Evolutionary conservation across 2,888 invertebrate species (phyloP).

Genomic region (Pristionchus arcanus): DNA sequence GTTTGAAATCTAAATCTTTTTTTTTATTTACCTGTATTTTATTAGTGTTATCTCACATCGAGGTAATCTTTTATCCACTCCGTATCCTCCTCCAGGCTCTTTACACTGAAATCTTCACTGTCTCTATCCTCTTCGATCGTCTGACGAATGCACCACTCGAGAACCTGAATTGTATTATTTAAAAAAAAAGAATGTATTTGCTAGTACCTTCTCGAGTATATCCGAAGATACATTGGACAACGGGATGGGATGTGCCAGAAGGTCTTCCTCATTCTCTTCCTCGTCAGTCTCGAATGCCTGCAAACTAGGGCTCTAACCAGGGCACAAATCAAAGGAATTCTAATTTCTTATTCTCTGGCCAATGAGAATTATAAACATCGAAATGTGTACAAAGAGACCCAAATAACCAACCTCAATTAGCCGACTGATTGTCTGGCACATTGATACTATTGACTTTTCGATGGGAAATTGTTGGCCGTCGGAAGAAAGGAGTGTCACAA

Average conservation of each 20-base stretch:
- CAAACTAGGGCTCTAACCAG: background rate
- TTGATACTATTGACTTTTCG: background rate
- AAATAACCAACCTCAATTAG: background rate
- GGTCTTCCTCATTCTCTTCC: background rate
- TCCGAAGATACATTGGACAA: background rate
- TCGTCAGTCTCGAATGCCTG: background rate
- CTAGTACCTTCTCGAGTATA: background rate
- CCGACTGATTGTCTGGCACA: background rate
- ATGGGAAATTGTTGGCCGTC: background rate
- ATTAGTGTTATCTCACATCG: background rate
- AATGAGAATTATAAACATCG: too few relatives aligned
- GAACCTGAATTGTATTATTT: background rate
- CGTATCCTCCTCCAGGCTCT: background rate
- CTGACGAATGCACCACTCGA: background rate
- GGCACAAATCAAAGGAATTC: too few relatives aligned
- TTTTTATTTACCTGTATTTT: background rate
- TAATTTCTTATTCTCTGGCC: too few relatives aligned
- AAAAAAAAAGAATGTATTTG: background rate
- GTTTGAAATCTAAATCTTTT: background rate
- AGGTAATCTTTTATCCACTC: background rate
- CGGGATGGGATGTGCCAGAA: background rate
- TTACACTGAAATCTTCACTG: background rate
- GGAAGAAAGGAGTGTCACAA: background rate
- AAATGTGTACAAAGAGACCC: background rate
- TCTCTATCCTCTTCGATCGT: background rate